Evolutionary conservation across 2,797 vertebrate species (phyloP), one percentile per base, ranked within the genome.

Genomic region (Phyllotis vaccarum): DNA sequence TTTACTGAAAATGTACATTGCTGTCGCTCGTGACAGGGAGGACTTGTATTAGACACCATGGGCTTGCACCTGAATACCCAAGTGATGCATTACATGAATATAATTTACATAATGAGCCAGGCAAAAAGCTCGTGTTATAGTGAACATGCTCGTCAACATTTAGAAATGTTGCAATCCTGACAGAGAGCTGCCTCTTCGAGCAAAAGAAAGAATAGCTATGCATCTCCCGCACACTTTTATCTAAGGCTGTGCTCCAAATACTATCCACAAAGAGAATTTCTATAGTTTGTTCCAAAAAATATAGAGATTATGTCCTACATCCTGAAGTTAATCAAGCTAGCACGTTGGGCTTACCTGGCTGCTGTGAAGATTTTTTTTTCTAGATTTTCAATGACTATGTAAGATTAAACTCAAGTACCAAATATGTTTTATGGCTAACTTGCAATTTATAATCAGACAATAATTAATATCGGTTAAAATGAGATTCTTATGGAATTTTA

Each of bases 401-500:
- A 95, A 97, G 85, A 96, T 97, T 87, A 89, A 96, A 97, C 88
- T 91, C 94, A 97, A 97, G 79, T 62, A 93, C 94, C 89, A 86
- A 95, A 86, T 96, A 43, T 94, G 97, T 89, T 98, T 93, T 78
- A 94, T 97, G 97, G 93, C 96, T 98, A 97, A 97, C 94, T 95
- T 81, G 93, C 94, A 96, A 96, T 98, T 98, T 97, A 95, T 96
- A 98, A 97, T 93, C 96, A 96, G 92, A 72, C 96, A 97, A 96
- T 98, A 98, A 98, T 98, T 98, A 98, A 98, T 97, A 97, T 97
- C 97, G 97, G 94, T 96, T 97, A 98, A 98, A 97, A 96, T 97
- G 96, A 97, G 97, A 98, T 98, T 98, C 96, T 95, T 96, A 98
- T 97, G 96, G 96, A 98, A 98, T 98, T 98, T 95, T 91, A 92